Conservation (phyloP, 1,140 invertebrate genomes). For the Drosophila gunungcola region DNA sequence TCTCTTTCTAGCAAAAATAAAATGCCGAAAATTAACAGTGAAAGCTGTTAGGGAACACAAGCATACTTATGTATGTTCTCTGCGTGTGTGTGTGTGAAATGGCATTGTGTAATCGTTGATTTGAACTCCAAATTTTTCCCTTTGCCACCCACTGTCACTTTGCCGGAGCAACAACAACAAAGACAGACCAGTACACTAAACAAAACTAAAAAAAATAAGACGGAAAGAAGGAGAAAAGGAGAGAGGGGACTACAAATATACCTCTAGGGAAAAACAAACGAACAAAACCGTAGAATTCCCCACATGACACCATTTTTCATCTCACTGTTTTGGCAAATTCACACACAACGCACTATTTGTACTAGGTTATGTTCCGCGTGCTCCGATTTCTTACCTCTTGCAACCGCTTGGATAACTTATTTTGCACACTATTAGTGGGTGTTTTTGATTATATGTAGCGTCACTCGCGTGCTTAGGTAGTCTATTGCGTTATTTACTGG, state of each 20-base stretch:
- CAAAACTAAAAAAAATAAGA: slow-evolving; percentile 37
- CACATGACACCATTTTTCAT: slow-evolving; percentile 68
- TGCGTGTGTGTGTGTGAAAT: slow-evolving; percentile 6
- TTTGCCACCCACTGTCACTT: slow-evolving; percentile 26
- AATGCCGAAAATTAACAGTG: slow-evolving; percentile 27
- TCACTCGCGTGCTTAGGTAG: slow-evolving; percentile 19
- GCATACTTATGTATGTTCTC: slow-evolving; percentile 3
- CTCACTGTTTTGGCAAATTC: slow-evolving; percentile 34
- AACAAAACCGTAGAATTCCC: slow-evolving; percentile 6
- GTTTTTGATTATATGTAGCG: not conserved
- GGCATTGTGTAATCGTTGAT: slow-evolving; percentile 66
- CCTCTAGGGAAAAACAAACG: slow-evolving; percentile 7
- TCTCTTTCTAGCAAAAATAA: slow-evolving; percentile 15
- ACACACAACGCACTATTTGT: slow-evolving; percentile 48
- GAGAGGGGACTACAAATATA: not conserved
- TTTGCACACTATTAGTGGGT: slow-evolving; percentile 29
- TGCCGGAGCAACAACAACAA: slow-evolving; percentile 41
- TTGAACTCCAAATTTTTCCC: slow-evolving; percentile 26
- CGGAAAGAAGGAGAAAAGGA: slow-evolving; percentile 13
- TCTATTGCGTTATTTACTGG: slow-evolving; percentile 36
- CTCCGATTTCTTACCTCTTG: slow-evolving; percentile 64
- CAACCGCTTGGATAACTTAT: slow-evolving; percentile 57
- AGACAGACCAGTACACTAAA: slow-evolving; percentile 31
- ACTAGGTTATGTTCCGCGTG: slow-evolving; percentile 82
- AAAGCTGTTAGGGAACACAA: slow-evolving; percentile 40